Evolutionary conservation across 2,797 vertebrate species (phyloP).

Genomic region (Myotis vivesi): DNA sequence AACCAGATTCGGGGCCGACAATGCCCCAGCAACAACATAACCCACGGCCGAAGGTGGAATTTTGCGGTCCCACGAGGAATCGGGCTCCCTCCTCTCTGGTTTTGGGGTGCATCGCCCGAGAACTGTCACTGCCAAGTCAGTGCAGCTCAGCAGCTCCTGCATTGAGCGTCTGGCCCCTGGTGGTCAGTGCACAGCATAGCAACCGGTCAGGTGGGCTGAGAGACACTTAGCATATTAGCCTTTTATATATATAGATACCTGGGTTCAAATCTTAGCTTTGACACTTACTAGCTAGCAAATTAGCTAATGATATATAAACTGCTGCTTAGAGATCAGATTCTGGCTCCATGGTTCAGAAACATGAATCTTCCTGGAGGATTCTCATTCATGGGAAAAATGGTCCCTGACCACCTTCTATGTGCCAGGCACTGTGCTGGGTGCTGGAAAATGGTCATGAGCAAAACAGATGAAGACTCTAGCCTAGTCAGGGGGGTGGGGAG

Average conservation of each 20-base stretch:
- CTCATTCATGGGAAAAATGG: not conserved
- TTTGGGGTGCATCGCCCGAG: too few species aligned
- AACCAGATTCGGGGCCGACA: too few species aligned
- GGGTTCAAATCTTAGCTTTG: not conserved
- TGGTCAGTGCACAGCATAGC: too few species aligned
- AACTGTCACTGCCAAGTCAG: too few species aligned
- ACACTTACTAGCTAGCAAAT: not conserved
- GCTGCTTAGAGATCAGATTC: not conserved
- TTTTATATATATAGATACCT: not conserved
- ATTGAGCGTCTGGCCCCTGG: too few species aligned
- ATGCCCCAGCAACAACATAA: too few species aligned
- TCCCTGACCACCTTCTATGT: not conserved
- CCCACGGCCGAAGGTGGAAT: too few species aligned
- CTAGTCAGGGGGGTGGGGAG: not conserved
- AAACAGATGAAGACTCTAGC: not conserved
- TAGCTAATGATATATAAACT: not conserved
- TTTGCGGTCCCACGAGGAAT: rapidly evolving
- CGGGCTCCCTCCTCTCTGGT: too few species aligned
- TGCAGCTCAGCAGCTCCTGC: too few species aligned
- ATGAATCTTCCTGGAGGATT: not conserved
- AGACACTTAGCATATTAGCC: too few species aligned
- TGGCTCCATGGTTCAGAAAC: not conserved
- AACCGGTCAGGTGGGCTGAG: too few species aligned
- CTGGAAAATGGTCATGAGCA: not conserved
- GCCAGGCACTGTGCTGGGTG: not conserved